Conservation (phyloP, 2,113 vertebrate genomes). For the Poecile atricapillus region DNA sequence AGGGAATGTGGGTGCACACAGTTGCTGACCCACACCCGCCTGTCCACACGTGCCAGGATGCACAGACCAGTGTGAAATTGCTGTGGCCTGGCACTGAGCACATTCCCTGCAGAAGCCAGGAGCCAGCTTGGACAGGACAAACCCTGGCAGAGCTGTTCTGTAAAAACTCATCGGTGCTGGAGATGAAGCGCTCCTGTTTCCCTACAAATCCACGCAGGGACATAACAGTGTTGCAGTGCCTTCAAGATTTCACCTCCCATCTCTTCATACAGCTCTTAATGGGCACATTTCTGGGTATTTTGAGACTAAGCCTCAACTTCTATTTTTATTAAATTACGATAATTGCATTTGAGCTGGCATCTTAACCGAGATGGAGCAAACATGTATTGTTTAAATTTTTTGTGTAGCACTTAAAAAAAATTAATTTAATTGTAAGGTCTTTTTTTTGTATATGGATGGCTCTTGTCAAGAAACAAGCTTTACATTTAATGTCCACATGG, state of each 20-base stretch:
- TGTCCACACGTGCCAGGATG: accelerated
- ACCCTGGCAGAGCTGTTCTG: accelerated
- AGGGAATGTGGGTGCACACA: neutral
- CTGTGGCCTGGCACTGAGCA: too few relatives aligned
- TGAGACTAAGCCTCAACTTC: neutral
- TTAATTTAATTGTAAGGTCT: neutral
- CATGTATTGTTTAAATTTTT: neutral
- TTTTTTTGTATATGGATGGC: neutral
- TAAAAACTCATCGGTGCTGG: neutral
- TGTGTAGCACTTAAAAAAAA: neutral
- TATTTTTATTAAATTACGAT: neutral
- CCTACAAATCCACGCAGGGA: neutral
- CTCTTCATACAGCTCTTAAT: neutral
- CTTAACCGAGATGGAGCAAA: neutral
- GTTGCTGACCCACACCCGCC: accelerated
- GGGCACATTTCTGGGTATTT: neutral
- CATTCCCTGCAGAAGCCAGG: neutral
- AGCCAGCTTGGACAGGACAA: neutral
- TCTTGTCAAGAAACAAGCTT: neutral
- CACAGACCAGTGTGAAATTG: neutral
- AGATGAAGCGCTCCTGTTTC: neutral
- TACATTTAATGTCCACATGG: neutral
- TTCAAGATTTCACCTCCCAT: neutral
- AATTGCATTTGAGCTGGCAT: neutral
- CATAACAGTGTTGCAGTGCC: neutral